Percentiles rank a stretch among this genome's conserved stretches.
Evolutionary conservation across 2,113 vertebrate species (phyloP).

Genomic region (Poeciliopsis retropinna): DNA sequence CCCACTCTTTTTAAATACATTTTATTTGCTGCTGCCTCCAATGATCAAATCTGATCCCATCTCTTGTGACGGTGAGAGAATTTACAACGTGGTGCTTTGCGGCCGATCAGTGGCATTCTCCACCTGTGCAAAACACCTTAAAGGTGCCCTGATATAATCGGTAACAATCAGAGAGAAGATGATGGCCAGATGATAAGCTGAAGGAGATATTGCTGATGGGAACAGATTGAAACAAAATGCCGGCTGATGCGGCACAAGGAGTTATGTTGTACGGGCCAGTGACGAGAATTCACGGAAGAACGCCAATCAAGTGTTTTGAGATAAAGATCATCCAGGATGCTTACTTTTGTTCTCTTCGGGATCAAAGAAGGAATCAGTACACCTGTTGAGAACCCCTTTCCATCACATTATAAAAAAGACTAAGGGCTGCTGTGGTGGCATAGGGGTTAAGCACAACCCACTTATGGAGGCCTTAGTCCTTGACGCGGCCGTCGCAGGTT

Average conservation of each 20-base stretch:
- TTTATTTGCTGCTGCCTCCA: constrained; percentile 42
- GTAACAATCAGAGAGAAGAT: constrained; percentile 65
- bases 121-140: constrained; percentile 31
- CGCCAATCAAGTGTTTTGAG: constrained; percentile 17
- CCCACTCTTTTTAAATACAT: constrained; percentile 36
- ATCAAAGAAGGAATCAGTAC: neutral
- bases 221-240: constrained; percentile 72
- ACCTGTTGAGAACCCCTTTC: constrained; percentile 33
- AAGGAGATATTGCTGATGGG: constrained; percentile 55
- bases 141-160: constrained; percentile 61
- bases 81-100: constrained; percentile 69
- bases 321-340: constrained; percentile 19
- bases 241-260: constrained; percentile 7
- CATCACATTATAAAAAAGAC: neutral
- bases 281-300: constrained; percentile 30
- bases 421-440: no score
- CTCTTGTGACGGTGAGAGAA: constrained; percentile 59
- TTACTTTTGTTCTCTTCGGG: constrained; percentile 1
- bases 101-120: constrained; percentile 66
- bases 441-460: no score
- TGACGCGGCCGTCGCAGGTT: no score
- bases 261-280: constrained; percentile 32
- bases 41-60: constrained; percentile 69
- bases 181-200: constrained; percentile 62
- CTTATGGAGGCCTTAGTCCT: no score